A percentile compares a stretch with the other conserved stretches of the same genome.
Conservation (phyloP, 2,888 invertebrate species). For the Plutella xylostella region DNA sequence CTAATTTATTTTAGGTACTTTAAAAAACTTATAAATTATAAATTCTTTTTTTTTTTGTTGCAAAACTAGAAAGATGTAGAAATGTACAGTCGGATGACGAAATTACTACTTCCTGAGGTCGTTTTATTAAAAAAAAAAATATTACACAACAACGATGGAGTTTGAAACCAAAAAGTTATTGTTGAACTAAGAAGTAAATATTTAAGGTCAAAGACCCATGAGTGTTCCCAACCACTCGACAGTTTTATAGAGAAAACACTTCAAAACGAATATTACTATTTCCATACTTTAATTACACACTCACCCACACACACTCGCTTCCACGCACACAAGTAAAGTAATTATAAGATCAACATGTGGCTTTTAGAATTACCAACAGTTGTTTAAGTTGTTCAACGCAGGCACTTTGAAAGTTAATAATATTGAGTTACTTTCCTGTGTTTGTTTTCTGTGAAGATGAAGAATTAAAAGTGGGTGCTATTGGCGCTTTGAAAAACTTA, state of each 20-base stretch:
- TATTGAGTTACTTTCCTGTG: conserved; percentile 42
- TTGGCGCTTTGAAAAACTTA: too few species aligned
- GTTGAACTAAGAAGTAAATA: conserved; percentile 43
- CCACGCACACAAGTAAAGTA: conserved; percentile 31
- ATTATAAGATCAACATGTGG: conserved; percentile 61
- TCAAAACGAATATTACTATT: conserved; percentile 67
- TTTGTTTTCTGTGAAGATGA: conserved; percentile 2
- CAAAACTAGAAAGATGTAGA: too few species aligned
- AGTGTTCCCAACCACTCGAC: conserved; percentile 62
- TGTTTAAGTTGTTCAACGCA: conserved; percentile 25
- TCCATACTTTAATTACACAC: conserved; percentile 65
- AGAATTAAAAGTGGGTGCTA: too few species aligned
- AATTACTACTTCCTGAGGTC: too few species aligned
- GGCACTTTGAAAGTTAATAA: conserved; percentile 30
- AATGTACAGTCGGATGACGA: too few species aligned
- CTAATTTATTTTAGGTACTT: too few species aligned
- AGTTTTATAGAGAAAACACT: conserved; percentile 68
- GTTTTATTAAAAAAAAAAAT: too few species aligned
- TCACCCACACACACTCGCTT: conserved; percentile 44
- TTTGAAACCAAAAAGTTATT: conserved; percentile 52
- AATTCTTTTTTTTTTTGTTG: too few species aligned
- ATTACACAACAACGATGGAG: too few species aligned
- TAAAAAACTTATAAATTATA: too few species aligned
- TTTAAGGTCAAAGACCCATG: conserved; percentile 45
- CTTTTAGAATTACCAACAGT: conserved; percentile 40